A percentile compares a stretch with the other conserved stretches of the same genome.
These are phyloP conservation scores for Melitaea cinxia DNA, from an alignment of 1,140 invertebrate genomes.

Conservation along the genomic window DNA sequence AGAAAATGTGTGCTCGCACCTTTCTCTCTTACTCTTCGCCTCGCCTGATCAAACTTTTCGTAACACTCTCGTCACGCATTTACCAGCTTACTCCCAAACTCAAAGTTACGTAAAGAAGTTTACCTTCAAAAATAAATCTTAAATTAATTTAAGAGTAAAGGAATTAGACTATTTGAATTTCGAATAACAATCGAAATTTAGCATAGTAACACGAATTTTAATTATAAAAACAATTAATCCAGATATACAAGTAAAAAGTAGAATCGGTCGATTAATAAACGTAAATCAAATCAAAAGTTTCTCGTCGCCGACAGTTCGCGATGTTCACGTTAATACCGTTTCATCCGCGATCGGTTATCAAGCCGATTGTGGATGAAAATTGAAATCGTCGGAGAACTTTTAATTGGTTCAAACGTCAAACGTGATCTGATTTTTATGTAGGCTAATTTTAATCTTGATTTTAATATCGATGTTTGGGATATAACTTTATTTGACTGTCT, in stretches of 20 bases:
- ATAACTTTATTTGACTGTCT: too few species aligned
- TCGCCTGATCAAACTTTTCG: too few species aligned
- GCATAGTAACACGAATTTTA: too few species aligned
- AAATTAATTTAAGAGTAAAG: too few species aligned
- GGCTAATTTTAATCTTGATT: not conserved
- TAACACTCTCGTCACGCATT: too few species aligned
- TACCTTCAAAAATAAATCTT: too few species aligned
- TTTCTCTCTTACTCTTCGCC: too few species aligned
- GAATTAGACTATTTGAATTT: too few species aligned
- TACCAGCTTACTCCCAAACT: too few species aligned
- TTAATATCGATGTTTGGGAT: not conserved
- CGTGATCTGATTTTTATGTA: not conserved
- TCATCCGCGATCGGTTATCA: not conserved
- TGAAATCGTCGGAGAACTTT: slow-evolving; percentile 5
- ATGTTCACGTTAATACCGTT: not conserved
- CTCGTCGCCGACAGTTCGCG: not conserved
- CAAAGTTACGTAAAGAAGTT: too few species aligned
- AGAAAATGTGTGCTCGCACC: too few species aligned
- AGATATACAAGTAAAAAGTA: not conserved
- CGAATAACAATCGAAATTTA: too few species aligned
- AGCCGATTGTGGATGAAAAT: not conserved
- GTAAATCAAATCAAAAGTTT: slow-evolving; percentile 1
- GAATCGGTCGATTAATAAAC: not conserved
- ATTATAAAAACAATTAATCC: not conserved
- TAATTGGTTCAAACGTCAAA: slow-evolving; percentile 4